Conservation (phyloP, 2,113 vertebrate species). For the Phrynocephalus versicolor region DNA sequence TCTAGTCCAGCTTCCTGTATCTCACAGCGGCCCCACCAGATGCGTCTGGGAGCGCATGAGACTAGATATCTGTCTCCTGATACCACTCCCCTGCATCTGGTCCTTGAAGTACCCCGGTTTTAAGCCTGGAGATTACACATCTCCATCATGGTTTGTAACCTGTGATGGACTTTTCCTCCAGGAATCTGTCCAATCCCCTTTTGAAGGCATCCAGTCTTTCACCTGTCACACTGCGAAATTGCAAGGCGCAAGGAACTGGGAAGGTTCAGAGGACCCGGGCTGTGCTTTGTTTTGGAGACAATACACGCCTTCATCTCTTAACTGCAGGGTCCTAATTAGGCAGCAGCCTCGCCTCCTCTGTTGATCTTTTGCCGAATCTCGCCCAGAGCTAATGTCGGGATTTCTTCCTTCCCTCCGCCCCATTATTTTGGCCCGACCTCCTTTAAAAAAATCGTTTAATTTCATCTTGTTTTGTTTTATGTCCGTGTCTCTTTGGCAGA, state of each 20-base stretch:
- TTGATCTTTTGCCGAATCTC: constrained; percentile 50
- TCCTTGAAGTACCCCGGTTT: too few relatives aligned
- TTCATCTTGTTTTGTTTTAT: too few relatives aligned
- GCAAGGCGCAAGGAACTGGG: constrained; percentile 34
- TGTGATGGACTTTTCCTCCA: too few relatives aligned
- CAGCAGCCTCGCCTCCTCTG: constrained; percentile 48
- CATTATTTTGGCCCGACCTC: neutral
- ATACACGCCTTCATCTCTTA: constrained; percentile 63
- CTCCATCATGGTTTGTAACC: too few relatives aligned
- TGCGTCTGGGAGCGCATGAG: too few relatives aligned
- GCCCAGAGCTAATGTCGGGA: neutral
- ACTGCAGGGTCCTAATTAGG: constrained; percentile 60
- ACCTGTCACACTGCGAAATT: neutral
- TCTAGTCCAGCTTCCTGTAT: too few relatives aligned
- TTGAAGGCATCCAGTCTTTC: too few relatives aligned
- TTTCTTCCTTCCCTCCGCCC: neutral
- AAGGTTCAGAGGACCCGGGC: constrained; percentile 36
- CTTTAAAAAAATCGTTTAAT: neutral
- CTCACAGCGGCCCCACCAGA: too few relatives aligned
- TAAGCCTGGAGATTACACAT: too few relatives aligned
- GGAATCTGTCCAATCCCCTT: too few relatives aligned
- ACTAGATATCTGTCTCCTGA: too few relatives aligned
- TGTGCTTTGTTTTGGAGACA: constrained; percentile 75
- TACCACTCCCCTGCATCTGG: too few relatives aligned
- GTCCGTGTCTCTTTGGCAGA: constrained; percentile 9